Percentiles rank a stretch among this genome's conserved stretches.
phyloP scores from a whole-genome alignment of 1,140 invertebrate genomes.

The Neodiprion lecontei region DNA sequence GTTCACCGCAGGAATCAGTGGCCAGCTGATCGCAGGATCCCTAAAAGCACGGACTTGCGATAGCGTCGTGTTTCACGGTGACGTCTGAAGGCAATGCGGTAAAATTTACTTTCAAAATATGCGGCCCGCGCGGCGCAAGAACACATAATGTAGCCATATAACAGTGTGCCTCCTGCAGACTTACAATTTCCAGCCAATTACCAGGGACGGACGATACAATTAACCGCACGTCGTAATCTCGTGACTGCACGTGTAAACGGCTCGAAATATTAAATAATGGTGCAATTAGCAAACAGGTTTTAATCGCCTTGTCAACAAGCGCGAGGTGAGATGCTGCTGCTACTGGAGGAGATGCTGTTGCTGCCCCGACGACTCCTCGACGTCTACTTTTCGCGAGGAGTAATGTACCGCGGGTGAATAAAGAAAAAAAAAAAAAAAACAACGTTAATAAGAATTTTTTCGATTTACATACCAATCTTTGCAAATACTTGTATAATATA shows the following conservation, averaged over 20 bases:
- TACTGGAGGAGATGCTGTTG: too few relatives aligned
- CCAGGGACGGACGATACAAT: background rate
- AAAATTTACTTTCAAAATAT: background rate
- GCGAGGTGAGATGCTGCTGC: too few relatives aligned
- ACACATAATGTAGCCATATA: too few relatives aligned
- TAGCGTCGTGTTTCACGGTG: background rate
- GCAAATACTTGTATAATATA: too few relatives aligned
- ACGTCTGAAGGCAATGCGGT: background rate
- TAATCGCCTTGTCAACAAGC: background rate
- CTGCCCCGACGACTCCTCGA: too few relatives aligned
- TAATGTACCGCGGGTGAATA: too few relatives aligned
- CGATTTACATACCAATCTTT: too few relatives aligned
- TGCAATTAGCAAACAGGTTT: background rate
- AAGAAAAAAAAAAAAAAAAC: too few relatives aligned
- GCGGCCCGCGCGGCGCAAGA: background rate
- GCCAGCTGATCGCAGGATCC: too few relatives aligned
- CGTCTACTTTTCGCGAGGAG: too few relatives aligned
- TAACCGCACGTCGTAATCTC: background rate
- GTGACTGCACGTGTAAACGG: background rate
- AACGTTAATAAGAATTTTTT: too few relatives aligned
- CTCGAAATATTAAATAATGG: background rate
- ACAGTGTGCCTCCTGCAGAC: background rate
- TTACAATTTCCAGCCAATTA: background rate
- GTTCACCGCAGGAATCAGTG: background rate
- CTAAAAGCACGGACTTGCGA: too few relatives aligned